A percentile compares a stretch with the other conserved stretches of the same genome.
phyloP scores from a whole-genome alignment of 2,888 invertebrate species.

The Sminthurinus aureus region DNA sequence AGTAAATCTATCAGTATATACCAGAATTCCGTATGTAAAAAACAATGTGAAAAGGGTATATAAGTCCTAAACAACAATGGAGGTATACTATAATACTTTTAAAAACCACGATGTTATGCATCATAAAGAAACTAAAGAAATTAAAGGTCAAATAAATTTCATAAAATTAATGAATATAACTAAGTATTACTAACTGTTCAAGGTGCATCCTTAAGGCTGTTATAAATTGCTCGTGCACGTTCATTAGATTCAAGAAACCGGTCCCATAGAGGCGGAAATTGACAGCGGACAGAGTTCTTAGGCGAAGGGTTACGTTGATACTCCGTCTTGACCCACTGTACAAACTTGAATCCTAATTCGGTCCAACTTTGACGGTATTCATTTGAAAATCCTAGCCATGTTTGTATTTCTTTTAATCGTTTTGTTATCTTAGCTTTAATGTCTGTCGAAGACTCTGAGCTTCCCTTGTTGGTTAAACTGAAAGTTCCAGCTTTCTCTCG shows the following conservation, averaged over 20 bases:
- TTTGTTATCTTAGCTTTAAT: conserved; percentile 58
- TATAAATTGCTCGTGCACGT: conserved; percentile 25
- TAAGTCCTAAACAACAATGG: too few relatives aligned
- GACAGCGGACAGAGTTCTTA: conserved; percentile 35
- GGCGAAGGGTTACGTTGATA: conserved; percentile 1
- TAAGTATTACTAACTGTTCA: too few relatives aligned
- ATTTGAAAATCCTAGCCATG: conserved; percentile 62
- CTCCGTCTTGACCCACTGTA: conserved; percentile 39
- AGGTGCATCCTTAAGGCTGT: conserved; percentile 3
- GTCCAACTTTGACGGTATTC: conserved; percentile 53
- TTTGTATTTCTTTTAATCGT: conserved; percentile 62
- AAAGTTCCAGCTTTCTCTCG: conserved; percentile 58
- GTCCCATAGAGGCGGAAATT: conserved; percentile 53
- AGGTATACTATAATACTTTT: too few relatives aligned
- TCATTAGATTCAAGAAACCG: conserved; percentile 41
- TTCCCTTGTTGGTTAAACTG: conserved; percentile 29
- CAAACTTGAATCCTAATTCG: conserved; percentile 50
- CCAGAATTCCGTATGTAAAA: too few relatives aligned
- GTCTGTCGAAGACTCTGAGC: conserved; percentile 50
- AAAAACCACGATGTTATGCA: too few relatives aligned
- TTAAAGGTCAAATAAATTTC: too few relatives aligned
- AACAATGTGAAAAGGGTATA: too few relatives aligned
- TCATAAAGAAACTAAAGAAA: too few relatives aligned
- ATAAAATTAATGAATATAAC: too few relatives aligned
- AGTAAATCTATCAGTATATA: too few relatives aligned